Base-by-base conservation (phyloP, 2,797 vertebrate species). In the Zenarchopterus dispar region DNA sequence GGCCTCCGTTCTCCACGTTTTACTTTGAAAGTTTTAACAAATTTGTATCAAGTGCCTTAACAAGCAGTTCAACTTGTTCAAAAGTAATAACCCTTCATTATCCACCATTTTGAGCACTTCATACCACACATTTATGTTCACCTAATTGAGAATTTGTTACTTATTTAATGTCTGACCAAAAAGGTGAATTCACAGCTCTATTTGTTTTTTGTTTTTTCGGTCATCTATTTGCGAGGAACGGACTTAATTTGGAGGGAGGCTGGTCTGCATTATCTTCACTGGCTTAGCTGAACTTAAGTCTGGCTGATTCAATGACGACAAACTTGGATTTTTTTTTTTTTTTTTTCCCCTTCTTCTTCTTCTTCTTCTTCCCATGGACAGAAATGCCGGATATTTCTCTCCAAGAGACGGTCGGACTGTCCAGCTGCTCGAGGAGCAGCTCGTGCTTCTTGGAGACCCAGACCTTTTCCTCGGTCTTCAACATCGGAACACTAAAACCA, bases 1-100 rank as follows among this genome's bases (percentile, higher is more conserved):
- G 43, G 61, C 69, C 74, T 81, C 75, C 79, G 74, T 81, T 56
- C 72, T 70, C 45, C 78, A 77, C 22, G 0, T 75, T 81, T 88
- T 81, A 66, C 53, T 89, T 88, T 72, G 47, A 62, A 76, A 85
- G 80, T 85, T 88, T 89, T 88, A 90, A 88, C 87, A 86, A 81
- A 84, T 92, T 93, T 93, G 89, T 93, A 93, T 93, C 89, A 95
- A 95, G 94, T 95, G 94, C 94, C 94, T 95, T 95, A 94, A 90
- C 84, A 93, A 94, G 93, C 92, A 91, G 91, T 88, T 84, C 86
- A 91, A 91, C 90, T 91, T 82, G 79, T 93, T 93, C 88, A 86
- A 78, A 92, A 93, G 91, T 94, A 94, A 93, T 93, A 92, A 93
- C 89, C 85, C 77, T 19, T 49, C 78, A 62, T 76, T 42, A 28